phyloP scores from a whole-genome alignment of 1,140 invertebrate species.

The Drosophila arizonae region DNA sequence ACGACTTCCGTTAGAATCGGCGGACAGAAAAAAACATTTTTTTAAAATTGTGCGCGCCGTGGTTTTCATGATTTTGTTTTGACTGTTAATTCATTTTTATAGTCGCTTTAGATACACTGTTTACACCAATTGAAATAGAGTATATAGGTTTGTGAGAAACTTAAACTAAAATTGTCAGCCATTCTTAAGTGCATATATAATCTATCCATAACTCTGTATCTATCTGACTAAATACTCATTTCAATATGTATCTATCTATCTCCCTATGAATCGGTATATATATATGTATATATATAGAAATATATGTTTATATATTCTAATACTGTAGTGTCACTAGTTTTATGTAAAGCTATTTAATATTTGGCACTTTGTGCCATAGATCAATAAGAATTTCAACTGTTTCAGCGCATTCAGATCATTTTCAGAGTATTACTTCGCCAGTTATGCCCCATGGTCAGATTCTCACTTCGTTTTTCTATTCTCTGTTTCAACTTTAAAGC shows the following conservation, averaged over 20 bases:
- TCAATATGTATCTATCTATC: too few relatives aligned
- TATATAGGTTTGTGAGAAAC: background rate
- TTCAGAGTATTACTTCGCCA: background rate
- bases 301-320: too few relatives aligned
- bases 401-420: too few relatives aligned
- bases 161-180: background rate
- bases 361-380: too few relatives aligned
- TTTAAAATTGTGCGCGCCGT: slow-evolving; percentile 41
- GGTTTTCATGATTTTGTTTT: slow-evolving; percentile 24
- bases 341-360: too few relatives aligned
- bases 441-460: background rate
- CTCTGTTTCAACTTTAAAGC: slow-evolving; percentile 46
- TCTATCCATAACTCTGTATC: background rate
- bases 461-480: slow-evolving; percentile 9
- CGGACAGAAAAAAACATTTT: slow-evolving; percentile 47
- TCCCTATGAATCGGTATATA: too few relatives aligned
- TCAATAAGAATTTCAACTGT: too few relatives aligned
- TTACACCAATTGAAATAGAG: background rate
- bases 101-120: background rate
- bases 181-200: background rate
- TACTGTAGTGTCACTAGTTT: too few relatives aligned
- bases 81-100: slow-evolving; percentile 19
- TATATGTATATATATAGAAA: too few relatives aligned
- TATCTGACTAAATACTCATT: background rate
- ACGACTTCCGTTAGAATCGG: slow-evolving; percentile 75